Evolutionary conservation across 2,888 invertebrate species (phyloP).

Genomic region (Acheta domesticus): DNA sequence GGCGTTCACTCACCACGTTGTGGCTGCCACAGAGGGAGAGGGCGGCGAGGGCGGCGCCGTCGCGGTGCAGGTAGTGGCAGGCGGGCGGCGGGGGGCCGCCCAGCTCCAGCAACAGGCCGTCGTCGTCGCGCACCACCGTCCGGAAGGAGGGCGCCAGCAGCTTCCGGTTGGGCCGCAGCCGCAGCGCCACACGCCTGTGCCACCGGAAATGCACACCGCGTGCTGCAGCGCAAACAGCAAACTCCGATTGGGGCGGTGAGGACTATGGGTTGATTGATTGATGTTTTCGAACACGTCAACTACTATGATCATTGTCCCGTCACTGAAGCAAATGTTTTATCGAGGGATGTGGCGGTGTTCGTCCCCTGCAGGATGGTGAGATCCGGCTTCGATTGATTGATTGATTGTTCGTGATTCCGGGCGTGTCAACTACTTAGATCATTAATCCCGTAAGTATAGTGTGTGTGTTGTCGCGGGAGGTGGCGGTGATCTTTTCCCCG

Average conservation of each 20-base stretch:
- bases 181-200: slow-evolving; percentile 51
- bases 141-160: slow-evolving; percentile 60
- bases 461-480: too few relatives aligned
- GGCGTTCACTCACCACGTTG: slow-evolving; percentile 56
- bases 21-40: slow-evolving; percentile 64
- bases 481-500: too few relatives aligned
- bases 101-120: slow-evolving; percentile 44
- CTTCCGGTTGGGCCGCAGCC: slow-evolving; percentile 60
- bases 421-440: too few relatives aligned
- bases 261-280: too few relatives aligned
- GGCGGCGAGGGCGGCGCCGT: slow-evolving; percentile 57
- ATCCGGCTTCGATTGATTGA: too few relatives aligned
- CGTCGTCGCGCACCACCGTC: slow-evolving; percentile 54
- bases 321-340: too few relatives aligned
- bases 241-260: background rate
- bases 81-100: slow-evolving; percentile 42
- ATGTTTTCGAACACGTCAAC: too few relatives aligned
- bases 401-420: too few relatives aligned
- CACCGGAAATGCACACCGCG: background rate
- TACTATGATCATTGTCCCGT: too few relatives aligned
- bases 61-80: slow-evolving; percentile 66
- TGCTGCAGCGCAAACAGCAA: background rate
- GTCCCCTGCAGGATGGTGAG: too few relatives aligned
- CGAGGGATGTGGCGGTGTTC: too few relatives aligned
- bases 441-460: too few relatives aligned